A percentile compares a stretch with the other conserved stretches of the same genome.
phyloP scores from a whole-genome alignment of 2,797 vertebrate genomes.

The Gymnopithys bicolor region DNA sequence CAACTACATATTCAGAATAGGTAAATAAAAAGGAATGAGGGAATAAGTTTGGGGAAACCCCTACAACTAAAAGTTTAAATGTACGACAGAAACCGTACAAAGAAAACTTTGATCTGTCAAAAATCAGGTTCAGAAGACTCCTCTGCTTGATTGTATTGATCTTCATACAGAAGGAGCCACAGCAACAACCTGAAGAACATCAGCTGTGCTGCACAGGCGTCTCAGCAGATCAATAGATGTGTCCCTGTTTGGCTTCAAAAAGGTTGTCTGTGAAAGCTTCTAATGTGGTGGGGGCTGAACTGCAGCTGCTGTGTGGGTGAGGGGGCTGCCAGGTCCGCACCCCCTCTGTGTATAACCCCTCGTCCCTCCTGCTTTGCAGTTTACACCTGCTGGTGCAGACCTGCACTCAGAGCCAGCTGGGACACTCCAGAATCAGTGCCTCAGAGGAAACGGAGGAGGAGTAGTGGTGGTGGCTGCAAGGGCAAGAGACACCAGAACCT shows the following conservation, averaged over 20 bases:
- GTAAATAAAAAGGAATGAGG: slow-evolving; percentile 54
- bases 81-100: background rate
- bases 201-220: background rate
- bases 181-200: background rate
- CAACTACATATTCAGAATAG: slow-evolving; percentile 57
- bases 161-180: background rate
- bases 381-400: background rate
- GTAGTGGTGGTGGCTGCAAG: background rate
- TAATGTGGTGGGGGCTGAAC: background rate
- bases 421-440: background rate
- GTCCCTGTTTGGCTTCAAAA: background rate
- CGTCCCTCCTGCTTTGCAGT: background rate
- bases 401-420: background rate
- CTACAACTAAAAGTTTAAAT: background rate
- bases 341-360: background rate
- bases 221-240: background rate
- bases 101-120: background rate
- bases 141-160: background rate
- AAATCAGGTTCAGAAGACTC: background rate
- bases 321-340: background rate
- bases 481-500: background rate
- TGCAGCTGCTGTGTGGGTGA: background rate
- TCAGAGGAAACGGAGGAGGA: background rate
- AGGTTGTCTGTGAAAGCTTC: background rate
- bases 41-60: background rate